phyloP scores from a whole-genome alignment of 2,113 vertebrate species.

The Hystrix brachyura region DNA sequence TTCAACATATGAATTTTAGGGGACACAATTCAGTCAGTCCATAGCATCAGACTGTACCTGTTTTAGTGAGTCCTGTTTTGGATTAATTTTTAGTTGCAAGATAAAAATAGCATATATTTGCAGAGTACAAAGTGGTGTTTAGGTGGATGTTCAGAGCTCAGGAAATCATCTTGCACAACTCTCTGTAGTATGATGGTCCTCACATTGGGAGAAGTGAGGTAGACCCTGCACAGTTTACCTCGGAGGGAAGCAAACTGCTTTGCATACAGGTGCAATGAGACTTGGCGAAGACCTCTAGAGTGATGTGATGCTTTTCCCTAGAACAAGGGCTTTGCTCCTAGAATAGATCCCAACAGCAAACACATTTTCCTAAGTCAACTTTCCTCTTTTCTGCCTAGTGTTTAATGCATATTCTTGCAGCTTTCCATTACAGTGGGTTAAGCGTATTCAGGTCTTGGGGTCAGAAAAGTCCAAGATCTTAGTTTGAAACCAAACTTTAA shows the following conservation, averaged over 20 bases:
- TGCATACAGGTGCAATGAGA: neutral
- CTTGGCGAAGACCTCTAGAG: neutral
- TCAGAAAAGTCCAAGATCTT: neutral
- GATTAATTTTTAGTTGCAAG: neutral
- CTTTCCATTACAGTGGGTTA: neutral
- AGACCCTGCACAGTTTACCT: neutral
- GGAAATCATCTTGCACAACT: neutral
- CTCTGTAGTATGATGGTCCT: neutral
- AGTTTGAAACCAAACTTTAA: neutral
- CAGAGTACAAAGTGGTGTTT: neutral
- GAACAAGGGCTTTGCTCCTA: neutral
- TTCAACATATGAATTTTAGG: neutral
- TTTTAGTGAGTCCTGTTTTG: neutral
- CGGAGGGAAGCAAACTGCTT: neutral
- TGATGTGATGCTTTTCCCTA: neutral
- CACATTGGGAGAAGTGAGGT: neutral
- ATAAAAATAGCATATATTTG: neutral
- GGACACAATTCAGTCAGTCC: neutral
- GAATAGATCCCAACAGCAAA: neutral
- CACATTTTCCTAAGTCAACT: neutral
- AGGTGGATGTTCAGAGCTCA: neutral
- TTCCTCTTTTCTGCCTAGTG: neutral
- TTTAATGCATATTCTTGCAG: neutral
- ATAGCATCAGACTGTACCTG: neutral
- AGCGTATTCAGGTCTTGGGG: neutral